Evolutionary conservation across 2,797 vertebrate genomes (phyloP).

Genomic region (Taeniopygia guttata): DNA sequence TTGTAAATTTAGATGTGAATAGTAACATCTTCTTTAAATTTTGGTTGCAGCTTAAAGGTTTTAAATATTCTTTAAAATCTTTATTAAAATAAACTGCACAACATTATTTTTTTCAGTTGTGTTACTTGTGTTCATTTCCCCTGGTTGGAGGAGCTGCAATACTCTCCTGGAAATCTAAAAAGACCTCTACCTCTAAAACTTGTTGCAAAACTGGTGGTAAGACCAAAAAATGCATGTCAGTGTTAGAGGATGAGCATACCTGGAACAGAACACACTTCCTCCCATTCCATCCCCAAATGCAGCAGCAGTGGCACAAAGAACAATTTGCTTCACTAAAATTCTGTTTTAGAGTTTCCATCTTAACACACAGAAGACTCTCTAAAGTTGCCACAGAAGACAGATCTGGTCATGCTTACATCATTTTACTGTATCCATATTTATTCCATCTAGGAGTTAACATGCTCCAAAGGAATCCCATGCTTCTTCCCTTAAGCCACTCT

Average conservation of each 20-base stretch:
- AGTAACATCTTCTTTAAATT: not conserved
- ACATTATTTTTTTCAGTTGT: not conserved
- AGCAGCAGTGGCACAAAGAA: not conserved
- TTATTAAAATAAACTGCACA: not conserved
- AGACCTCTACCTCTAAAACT: not conserved
- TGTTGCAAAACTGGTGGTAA: not conserved
- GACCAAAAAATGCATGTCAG: fast-evolving
- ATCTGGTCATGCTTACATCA: not conserved
- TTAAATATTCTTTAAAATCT: not conserved
- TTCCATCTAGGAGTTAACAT: not conserved
- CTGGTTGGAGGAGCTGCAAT: not conserved
- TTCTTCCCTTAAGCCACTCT: not conserved
- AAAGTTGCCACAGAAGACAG: not conserved
- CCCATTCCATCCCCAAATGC: not conserved
- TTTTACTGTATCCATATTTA: not conserved
- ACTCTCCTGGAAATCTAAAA: not conserved
- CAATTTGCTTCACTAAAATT: not conserved
- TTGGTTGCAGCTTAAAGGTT: not conserved
- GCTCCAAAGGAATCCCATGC: not conserved
- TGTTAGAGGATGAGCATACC: not conserved
- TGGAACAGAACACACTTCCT: not conserved
- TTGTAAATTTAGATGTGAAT: not conserved
- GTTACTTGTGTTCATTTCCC: not conserved
- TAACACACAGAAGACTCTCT: not conserved
- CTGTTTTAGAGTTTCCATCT: not conserved